Evolutionary conservation across 2,113 vertebrate species (phyloP), one percentile per base, ranked within the genome.

Genomic region (Cephalopterus ornatus): DNA sequence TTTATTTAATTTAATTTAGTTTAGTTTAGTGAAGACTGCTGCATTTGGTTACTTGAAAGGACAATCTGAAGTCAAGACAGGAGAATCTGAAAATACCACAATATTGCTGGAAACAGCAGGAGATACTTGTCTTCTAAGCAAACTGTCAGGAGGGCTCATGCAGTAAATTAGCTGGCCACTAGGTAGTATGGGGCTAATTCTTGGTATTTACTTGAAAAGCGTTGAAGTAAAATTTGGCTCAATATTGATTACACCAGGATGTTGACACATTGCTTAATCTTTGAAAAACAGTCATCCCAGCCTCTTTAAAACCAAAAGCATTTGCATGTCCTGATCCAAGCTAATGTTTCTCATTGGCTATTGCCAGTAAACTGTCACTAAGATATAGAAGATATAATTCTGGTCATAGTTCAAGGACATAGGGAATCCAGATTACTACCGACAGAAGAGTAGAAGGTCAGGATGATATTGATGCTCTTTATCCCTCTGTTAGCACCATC

Each of bases 401-500:
- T 66, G 12, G 19, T 74, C 37, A 7, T 1, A 5, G 32, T 44
- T 93, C 3, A 30, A 58, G 59, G 23, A 62, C 9, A n/a, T 0
- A 62, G 8, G 8, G 6, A 80, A 37, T 56, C 11, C 6, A 53
- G 14, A 39, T 78, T 63, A 41, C 2, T 11, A 30, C 7, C 65
- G 35, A 63, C 26, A 86, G 67, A 83, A 67, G 22, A 0, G 3
- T 19, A 59, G 32, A 77, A 81, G 9, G 20, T 53, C 50, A 73
- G 27, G 24, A 30, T 68, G 1, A 33, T 24, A 58, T 3, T 0
- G 0, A 27, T 71, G 18, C 1, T 87, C 30, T 37, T 26, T 2
- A 1, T 42, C 16, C 14, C 8, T 39, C 42, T 67, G 20, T 42
- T 14, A 32, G 33, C 9, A 56, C 21, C 19, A 37, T 18, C 24